Conservation (phyloP, 2,888 invertebrate species). For the Heterodera filipjevi region DNA sequence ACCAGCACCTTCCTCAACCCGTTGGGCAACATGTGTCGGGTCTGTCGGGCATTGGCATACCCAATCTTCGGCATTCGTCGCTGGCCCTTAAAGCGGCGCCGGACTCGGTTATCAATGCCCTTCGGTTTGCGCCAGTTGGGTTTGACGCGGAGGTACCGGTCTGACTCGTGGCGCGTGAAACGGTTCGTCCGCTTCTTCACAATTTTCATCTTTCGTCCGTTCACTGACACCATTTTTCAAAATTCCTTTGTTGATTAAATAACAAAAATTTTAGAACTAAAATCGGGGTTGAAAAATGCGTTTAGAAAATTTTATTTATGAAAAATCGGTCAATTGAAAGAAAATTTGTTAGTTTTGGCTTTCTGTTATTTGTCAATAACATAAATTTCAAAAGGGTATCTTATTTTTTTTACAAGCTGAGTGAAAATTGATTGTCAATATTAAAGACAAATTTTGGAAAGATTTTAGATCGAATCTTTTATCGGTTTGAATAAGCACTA, state of each 20-base stretch:
- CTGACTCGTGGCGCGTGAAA: slow-evolving; percentile 97
- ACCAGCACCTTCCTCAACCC: slow-evolving; percentile 94
- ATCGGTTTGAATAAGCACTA: no score
- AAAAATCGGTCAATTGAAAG: no score
- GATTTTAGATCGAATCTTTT: no score
- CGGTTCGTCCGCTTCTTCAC: slow-evolving; percentile 97
- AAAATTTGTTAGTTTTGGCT: no score
- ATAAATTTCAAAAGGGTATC: no score
- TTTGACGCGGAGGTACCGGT: slow-evolving; percentile 71
- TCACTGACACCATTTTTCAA: slow-evolving; percentile 60
- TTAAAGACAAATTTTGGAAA: no score
- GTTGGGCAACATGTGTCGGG: slow-evolving; percentile 93
- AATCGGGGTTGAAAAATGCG: no score
- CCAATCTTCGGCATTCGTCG: slow-evolving; percentile 98
- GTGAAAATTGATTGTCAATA: no score
- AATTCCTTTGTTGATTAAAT: background rate
- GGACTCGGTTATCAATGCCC: slow-evolving; percentile 98
- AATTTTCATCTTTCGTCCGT: slow-evolving; percentile 79
- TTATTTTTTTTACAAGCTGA: no score
- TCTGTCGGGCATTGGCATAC: slow-evolving; percentile 92
- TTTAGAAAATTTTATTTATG: no score
- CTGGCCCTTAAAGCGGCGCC: slow-evolving; percentile 98
- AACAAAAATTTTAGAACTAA: background rate
- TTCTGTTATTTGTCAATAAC: no score
- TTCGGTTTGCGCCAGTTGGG: slow-evolving; percentile 95